A percentile compares a stretch with the other conserved stretches of the same genome.
These are phyloP conservation scores for Osmoderma eremita DNA, from an alignment of 2,888 invertebrate genomes.

Conservation along the genomic window DNA sequence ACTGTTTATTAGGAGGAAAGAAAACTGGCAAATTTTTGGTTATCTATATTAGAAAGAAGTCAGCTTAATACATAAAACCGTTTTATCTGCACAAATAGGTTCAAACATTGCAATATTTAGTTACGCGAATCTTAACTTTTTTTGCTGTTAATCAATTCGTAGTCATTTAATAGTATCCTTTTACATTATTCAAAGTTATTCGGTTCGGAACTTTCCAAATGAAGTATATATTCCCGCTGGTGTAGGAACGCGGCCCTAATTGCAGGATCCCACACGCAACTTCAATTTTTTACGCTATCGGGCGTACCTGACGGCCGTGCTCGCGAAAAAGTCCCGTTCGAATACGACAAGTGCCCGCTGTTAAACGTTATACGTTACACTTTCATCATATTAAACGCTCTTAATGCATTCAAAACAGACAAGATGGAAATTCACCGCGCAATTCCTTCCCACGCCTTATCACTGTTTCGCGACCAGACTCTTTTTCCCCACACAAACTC, in stretches of 20 bases:
- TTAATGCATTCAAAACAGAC: constrained; percentile 37
- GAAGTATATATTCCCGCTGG: constrained; percentile 1
- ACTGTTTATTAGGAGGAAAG: no score
- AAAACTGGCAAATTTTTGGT: no score
- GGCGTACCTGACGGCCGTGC: constrained; percentile 18
- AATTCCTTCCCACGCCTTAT: constrained; percentile 41
- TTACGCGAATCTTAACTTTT: no score
- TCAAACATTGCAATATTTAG: no score
- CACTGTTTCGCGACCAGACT: constrained; percentile 25
- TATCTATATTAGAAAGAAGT: no score
- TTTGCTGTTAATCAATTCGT: no score
- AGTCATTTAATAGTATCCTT: no score
- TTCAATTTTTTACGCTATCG: constrained; percentile 23
- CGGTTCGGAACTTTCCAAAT: no score
- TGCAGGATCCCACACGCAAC: constrained; percentile 39
- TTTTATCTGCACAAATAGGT: no score
- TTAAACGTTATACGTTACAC: constrained; percentile 41
- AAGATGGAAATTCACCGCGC: constrained; percentile 37
- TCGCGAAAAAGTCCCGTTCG: constrained; percentile 20
- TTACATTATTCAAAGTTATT: no score
- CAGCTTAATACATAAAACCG: no score
- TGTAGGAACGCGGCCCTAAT: constrained; percentile 20
- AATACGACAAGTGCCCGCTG: constrained; percentile 39
- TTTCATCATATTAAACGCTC: constrained; percentile 38
- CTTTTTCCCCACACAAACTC: constrained; percentile 28